Evolutionary conservation across 92 coral and sea anemone genomes (phyloP).

Genomic region (Umimayanthus chanpuru): DNA sequence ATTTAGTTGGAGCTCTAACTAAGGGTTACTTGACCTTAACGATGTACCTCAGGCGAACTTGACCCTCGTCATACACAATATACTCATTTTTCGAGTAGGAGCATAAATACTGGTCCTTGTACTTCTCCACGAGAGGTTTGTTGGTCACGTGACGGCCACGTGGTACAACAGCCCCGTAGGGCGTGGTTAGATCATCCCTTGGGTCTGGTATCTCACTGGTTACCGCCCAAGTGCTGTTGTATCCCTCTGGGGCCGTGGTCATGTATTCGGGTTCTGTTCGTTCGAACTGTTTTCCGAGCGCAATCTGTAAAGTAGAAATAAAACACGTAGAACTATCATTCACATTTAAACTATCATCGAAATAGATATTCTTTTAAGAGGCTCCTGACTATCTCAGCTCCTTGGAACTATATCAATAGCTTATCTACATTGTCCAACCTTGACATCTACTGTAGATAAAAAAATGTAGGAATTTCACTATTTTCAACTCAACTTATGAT

Average conservation of each 20-base stretch:
- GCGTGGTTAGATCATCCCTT: slow-evolving; percentile 75
- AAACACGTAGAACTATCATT: not conserved
- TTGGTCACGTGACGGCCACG: slow-evolving; percentile 69
- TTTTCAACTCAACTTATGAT: too few relatives aligned
- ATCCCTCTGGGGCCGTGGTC: slow-evolving; percentile 66
- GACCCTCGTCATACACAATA: slow-evolving; percentile 81
- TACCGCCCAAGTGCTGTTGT: slow-evolving; percentile 71
- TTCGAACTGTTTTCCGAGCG: slow-evolving; percentile 63
- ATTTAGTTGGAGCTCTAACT: not conserved
- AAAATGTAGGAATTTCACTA: too few relatives aligned
- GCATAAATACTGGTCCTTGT: not conserved
- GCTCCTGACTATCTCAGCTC: too few relatives aligned
- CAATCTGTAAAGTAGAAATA: slow-evolving; percentile 54
- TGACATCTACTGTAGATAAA: too few relatives aligned
- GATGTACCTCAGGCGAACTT: slow-evolving; percentile 70
- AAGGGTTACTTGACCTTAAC: slow-evolving; percentile 24
- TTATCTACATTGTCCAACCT: too few relatives aligned
- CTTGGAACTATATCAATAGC: too few relatives aligned
- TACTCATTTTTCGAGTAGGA: slow-evolving; percentile 55
- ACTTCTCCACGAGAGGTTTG: slow-evolving; percentile 54
- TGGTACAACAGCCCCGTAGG: slow-evolving; percentile 86
- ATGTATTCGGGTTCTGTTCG: slow-evolving; percentile 26
- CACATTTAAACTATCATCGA: too few relatives aligned
- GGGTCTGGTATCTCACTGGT: slow-evolving; percentile 71
- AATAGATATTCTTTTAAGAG: too few relatives aligned